phyloP scores from a whole-genome alignment of 2,888 invertebrate species.

The Synergus itoensis region DNA sequence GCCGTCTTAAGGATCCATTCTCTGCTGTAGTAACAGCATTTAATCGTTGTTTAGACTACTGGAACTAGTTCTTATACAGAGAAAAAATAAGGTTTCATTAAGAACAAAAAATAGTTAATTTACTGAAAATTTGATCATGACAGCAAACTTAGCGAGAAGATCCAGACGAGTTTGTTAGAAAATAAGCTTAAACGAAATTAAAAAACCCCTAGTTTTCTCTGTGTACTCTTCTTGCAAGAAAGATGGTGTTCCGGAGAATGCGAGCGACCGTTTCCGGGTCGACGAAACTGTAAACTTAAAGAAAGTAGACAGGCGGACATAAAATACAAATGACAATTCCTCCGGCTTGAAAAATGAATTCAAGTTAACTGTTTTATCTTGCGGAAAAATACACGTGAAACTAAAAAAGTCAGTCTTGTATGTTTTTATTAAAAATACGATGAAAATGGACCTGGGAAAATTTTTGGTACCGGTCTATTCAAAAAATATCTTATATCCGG shows the following conservation, averaged over 20 bases:
- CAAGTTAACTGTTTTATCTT: background rate
- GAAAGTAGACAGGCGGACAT: background rate
- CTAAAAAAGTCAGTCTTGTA: too few relatives aligned
- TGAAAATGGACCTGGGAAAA: too few relatives aligned
- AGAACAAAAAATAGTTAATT: background rate
- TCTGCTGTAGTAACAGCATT: slow-evolving; percentile 67
- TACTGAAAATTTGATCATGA: background rate
- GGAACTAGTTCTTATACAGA: background rate
- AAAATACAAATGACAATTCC: background rate
- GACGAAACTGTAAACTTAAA: slow-evolving; percentile 12
- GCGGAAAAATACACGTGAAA: too few relatives aligned
- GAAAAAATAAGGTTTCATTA: background rate
- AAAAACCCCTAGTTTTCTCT: background rate
- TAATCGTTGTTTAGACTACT: slow-evolving; percentile 69
- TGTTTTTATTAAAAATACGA: too few relatives aligned
- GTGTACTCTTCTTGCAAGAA: background rate
- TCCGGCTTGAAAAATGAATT: background rate
- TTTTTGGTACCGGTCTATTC: too few relatives aligned
- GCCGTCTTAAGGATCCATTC: slow-evolving; percentile 26
- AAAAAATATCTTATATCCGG: too few relatives aligned
- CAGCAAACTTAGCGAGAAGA: background rate
- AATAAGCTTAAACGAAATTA: background rate
- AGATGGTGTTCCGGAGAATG: slow-evolving; percentile 24
- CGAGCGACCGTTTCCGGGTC: slow-evolving; percentile 32
- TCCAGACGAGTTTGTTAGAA: background rate